Conservation (phyloP, 2,113 vertebrate species). For the Chloroceryle aenea region DNA sequence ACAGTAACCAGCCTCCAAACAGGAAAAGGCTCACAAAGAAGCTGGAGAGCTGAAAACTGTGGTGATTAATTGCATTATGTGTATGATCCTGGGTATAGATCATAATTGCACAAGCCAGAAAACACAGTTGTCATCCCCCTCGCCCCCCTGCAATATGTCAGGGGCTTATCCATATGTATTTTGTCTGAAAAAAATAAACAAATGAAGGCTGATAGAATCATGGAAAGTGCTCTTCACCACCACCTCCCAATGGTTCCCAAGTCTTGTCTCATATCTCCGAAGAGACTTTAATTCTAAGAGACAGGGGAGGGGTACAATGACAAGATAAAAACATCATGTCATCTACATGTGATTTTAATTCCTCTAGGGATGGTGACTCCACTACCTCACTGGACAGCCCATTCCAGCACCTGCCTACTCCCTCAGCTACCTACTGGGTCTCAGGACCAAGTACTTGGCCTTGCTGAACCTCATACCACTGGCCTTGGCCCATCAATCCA, state of each 20-base stretch:
- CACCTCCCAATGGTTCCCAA: not conserved
- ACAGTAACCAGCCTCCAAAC: accelerated
- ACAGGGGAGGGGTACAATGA: accelerated
- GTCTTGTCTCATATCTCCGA: not conserved
- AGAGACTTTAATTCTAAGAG: not conserved
- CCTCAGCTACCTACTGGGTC: too few species aligned
- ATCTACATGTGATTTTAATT: too few species aligned
- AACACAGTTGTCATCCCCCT: not conserved
- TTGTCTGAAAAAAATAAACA: not conserved
- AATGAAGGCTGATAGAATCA: not conserved
- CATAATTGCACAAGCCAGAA: not conserved
- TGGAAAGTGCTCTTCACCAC: not conserved
- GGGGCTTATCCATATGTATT: not conserved
- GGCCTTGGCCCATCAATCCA: too few species aligned
- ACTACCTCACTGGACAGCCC: too few species aligned
- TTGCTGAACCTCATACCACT: too few species aligned
- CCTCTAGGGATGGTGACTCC: too few species aligned
- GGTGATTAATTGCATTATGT: accelerated
- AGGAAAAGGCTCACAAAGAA: not conserved
- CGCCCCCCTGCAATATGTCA: too few species aligned
- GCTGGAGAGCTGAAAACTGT: not conserved
- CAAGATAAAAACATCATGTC: too few species aligned
- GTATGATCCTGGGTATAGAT: not conserved
- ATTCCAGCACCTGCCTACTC: too few species aligned
- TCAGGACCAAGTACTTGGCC: too few species aligned